Base-by-base conservation (phyloP, 2,888 invertebrate genomes). In the Argyresthia goedartella region DNA sequence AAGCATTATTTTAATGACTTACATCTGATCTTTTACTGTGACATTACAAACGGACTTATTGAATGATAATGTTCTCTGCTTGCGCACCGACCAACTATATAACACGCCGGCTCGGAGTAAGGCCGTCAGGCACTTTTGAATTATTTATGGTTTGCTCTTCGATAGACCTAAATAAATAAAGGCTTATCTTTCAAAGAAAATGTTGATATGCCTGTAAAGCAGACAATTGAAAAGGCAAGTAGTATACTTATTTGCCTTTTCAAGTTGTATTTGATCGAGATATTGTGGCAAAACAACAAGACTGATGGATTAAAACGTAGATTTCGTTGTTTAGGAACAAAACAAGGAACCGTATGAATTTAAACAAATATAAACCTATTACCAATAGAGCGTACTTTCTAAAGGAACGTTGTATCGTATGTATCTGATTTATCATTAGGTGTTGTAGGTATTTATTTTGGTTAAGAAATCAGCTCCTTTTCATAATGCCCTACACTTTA, bases 271-370 rank as follows among this genome's bases (percentile, higher is more conserved):
- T 33, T 33, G 34, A 14, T 33, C 13, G 47, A 11, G 13, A 47
- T 8, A n/a, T n/a, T n/a, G 34, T 49, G 14, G 49, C 39, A 15
- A 47, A 48, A 49, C 14, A 49, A 49, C 49, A 50, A 50, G 50
- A 50, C 50, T 50, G 50, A 50, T 11, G 50, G 16, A 25, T 25
- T 16, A 15, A 50, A 50, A 42, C 9, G 9, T 15, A 41, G 39
- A 49, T 8, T 41, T 11, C 25, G 50, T 25, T 50, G 25, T 25
- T 47, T 33, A 34, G 44, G 15, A 15, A 44, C 13, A 44, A 15
- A 15, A 44, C 13, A 44, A 44, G 15, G 44, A 44, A 44, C 13
- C 44, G 13, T 14, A 14, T 44, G 44, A 15, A 44, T 44, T 14
- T 44, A 44, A 44, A 15, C 9, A 9, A 39, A 39, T 9, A n/a